Evolutionary conservation across 2,797 vertebrate genomes (phyloP).

Genomic region (Parambassis ranga): DNA sequence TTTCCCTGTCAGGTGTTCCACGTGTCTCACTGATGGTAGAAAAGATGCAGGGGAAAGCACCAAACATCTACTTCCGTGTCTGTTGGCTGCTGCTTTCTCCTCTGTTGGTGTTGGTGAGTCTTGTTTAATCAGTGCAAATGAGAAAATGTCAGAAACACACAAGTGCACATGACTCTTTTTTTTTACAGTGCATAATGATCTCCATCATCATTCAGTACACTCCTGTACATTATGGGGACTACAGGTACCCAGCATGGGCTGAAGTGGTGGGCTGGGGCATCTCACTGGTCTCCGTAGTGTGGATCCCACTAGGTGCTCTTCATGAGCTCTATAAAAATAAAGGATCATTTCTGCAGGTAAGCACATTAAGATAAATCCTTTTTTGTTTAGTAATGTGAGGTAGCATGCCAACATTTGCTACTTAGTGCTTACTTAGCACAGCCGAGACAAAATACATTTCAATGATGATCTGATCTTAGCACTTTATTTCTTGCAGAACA

Average conservation of each 20-base stretch:
- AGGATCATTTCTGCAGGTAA: conserved; percentile 76
- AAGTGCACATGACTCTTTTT: neutral
- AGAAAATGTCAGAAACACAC: neutral
- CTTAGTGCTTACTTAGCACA: too few species aligned
- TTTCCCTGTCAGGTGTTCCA: conserved; percentile 58
- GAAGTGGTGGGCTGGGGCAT: conserved; percentile 76
- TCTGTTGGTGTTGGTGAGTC: conserved; percentile 75
- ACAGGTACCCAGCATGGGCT: conserved; percentile 78
- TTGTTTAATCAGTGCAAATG: neutral
- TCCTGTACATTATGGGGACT: conserved; percentile 74
- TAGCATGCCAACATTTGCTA: too few species aligned
- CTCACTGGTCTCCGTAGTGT: conserved; percentile 76
- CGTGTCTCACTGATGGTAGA: conserved; percentile 71
- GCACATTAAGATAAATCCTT: neutral
- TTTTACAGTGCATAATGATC: conserved; percentile 70
- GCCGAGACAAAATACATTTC: neutral
- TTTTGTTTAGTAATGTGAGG: too few species aligned
- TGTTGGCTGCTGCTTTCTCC: conserved; percentile 77
- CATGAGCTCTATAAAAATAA: conserved; percentile 74
- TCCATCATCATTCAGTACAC: conserved; percentile 76
- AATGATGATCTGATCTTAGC: neutral
- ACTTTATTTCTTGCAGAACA: neutral
- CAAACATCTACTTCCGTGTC: conserved; percentile 74
- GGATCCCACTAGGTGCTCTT: conserved; percentile 79
- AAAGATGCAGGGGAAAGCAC: conserved; percentile 71